Base-by-base conservation (phyloP, 2,113 vertebrate species). In the Copsychus sechellarum region DNA sequence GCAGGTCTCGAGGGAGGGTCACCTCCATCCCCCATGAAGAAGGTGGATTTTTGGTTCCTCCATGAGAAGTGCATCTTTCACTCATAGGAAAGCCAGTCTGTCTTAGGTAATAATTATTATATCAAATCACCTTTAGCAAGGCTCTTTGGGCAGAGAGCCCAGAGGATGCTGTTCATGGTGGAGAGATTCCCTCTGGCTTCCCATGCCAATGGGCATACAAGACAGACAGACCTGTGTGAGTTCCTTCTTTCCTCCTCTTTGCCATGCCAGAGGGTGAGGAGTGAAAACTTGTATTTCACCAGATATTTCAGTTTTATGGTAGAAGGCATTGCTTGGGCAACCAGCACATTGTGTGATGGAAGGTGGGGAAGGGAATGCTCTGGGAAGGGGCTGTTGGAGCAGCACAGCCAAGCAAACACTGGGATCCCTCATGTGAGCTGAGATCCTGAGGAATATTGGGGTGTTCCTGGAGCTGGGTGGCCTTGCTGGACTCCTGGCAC, bases 401-500 rank as follows among this genome's bases (percentile, higher is more conserved):
- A 2, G 73, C 36, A 50, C 31, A 81, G 31, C 36, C 0, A 1
- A 60, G n/a, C 4, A 1, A n/a, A 22, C 22, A 7, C 36, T 13
- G 28, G 10, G 38, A 61, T 47, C 76, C 34, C 36, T 81, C 14
- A 0, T 12, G 48, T 7, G 8, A 62, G 74, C 53, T 50, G 73
- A 65, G 48, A 22, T 36, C 23, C 34, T 23, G 10, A 58, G 69
- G 60, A 64, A 5, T n/a, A 6, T 1, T 29, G 50, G 40, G 70
- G 6, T 69, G 33, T 81, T 42, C 1, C 18, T 78, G 74, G 13
- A 47, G n/a, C 23, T 8, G 14, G 20, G 26, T 56, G 78, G 36
- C 36, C 50, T 76, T 62, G 38, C 50, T 67, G 72, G 11, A 8
- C 40, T 60, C 28, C 71, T 56, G 60, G 28, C 58, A 11, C 53